phyloP scores from a whole-genome alignment of 2,797 vertebrate genomes.

The Tenualosa ilisha region DNA sequence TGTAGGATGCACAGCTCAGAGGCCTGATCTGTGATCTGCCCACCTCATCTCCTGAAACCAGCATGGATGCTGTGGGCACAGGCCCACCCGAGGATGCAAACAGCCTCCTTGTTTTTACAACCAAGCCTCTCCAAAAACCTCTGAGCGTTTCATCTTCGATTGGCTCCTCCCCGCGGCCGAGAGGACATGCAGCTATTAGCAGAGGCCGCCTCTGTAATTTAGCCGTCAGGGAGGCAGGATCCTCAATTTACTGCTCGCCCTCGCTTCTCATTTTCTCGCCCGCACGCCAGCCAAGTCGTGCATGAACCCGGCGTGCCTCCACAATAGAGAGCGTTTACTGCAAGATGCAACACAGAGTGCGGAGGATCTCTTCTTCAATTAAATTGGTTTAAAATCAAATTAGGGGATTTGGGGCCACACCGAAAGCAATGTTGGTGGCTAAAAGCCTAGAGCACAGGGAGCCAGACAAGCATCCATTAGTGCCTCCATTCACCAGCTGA shows the following conservation, averaged over 20 bases:
- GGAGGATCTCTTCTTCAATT: constrained; percentile 9
- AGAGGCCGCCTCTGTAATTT: constrained; percentile 74
- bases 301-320: constrained; percentile 53
- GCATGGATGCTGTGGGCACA: background rate
- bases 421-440: background rate
- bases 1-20: background rate
- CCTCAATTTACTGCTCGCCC: constrained; percentile 58
- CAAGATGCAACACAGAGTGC: background rate
- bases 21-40: background rate
- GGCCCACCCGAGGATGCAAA: constrained; percentile 35
- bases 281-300: constrained; percentile 60
- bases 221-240: constrained; percentile 62
- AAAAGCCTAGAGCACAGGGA: background rate
- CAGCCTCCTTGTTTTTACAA: constrained; percentile 40
- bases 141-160: constrained; percentile 59
- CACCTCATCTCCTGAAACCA: background rate
- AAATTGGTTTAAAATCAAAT: background rate
- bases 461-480: background rate
- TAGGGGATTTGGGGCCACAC: background rate
- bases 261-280: constrained; percentile 75
- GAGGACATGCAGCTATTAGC: constrained; percentile 66
- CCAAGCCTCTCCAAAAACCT: constrained; percentile 43
- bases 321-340: constrained; percentile 15
- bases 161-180: constrained; percentile 61
- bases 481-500: background rate